phyloP scores from a whole-genome alignment of 2,888 invertebrate species.

The Apantesis nais region DNA sequence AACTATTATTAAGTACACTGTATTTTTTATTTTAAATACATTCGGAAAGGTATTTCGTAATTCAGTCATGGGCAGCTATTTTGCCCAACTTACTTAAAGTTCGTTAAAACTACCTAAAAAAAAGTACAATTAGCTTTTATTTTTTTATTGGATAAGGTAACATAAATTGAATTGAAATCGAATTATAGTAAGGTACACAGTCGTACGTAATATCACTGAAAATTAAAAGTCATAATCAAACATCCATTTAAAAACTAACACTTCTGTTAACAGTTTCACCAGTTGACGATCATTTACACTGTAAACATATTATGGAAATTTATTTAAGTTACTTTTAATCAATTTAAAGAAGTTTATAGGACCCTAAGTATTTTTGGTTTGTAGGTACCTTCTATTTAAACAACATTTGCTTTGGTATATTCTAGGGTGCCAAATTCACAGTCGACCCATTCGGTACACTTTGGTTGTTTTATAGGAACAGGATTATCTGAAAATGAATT shows the following conservation, averaged over 20 bases:
- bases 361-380: too few species aligned
- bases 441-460: not conserved
- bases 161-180: not conserved
- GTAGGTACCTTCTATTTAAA: not conserved
- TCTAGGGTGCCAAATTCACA: not conserved
- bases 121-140: not conserved
- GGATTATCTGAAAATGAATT: slow-evolving; percentile 3
- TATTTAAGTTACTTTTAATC: not conserved
- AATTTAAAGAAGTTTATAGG: not conserved
- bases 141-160: not conserved
- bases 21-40: too few species aligned
- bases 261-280: not conserved
- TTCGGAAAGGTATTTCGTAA: too few species aligned
- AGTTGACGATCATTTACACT: not conserved
- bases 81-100: too few species aligned
- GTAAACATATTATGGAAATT: not conserved
- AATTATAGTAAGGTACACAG: not conserved
- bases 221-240: not conserved
- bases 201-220: not conserved
- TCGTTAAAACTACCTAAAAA: too few species aligned
- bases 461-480: not conserved
- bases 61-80: too few species aligned
- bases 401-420: slow-evolving; percentile 21
- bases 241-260: not conserved
- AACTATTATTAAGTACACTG: too few species aligned